Base-by-base conservation (phyloP, 2,113 vertebrate genomes). In the Dipodomys spectabilis region DNA sequence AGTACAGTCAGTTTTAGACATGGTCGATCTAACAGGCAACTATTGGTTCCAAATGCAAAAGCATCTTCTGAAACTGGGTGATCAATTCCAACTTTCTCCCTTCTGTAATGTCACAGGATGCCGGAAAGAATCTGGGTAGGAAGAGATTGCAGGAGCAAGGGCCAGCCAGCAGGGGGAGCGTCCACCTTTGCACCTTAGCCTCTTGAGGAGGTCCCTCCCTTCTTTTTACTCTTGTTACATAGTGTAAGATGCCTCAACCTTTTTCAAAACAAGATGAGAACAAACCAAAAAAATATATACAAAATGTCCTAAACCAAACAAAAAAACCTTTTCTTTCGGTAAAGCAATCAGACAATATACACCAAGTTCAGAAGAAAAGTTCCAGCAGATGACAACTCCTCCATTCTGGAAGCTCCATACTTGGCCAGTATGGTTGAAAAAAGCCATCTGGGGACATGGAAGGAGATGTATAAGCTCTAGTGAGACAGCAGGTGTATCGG, bases 101-200 rank as follows among this genome's bases (percentile, higher is more conserved):
- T 16, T 35, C 6, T 27, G 49, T 11, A 10, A 49, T 27, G 49
- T 11, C 8, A 49, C 49, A 49, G 53, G 53, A 16, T 4, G 15
- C 16, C 53, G 15, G 53, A 57, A 57, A 13, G 53, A 57, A 57
- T 15, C 12, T 57, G 15, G 53, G 53, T 57, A 57, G 64, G 23
- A 35, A 88, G 77, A 75, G 39, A 75, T 44, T 96, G 95, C 73
- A 91, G 64, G 49, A n/a, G 23, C 89, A 85, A 94, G 79, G 45
- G 12, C 7, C 0, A 85, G 68, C 92, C 96, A 95, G 96, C 93
- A 97, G 97, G 67, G 94, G 97, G 96, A 65, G 90, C 82, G n/a
- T 77, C 65, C 16, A 65, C 16, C 64, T 78, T 82, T 90, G 65
- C 65, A 88, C 75, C 39, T 15, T 11, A 39, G 27, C 13, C 22